phyloP scores from a whole-genome alignment of 2,113 vertebrate genomes.

The Marcusenius ussheri region DNA sequence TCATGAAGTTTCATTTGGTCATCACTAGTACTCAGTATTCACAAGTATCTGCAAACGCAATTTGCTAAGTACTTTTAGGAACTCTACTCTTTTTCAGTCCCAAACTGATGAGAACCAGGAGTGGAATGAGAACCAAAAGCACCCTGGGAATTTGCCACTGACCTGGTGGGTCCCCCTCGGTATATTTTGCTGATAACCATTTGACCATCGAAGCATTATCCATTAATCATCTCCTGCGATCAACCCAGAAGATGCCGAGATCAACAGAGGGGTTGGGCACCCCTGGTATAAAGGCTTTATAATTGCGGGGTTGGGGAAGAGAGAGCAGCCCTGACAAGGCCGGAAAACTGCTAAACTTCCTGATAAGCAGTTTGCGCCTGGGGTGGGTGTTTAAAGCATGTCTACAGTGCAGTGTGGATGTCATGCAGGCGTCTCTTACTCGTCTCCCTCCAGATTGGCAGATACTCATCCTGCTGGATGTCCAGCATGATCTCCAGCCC shows the following conservation, averaged over 20 bases:
- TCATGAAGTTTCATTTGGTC: neutral
- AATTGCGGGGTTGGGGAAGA: neutral
- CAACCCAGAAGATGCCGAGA: neutral
- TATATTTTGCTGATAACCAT: neutral
- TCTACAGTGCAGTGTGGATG: neutral
- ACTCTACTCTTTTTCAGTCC: neutral
- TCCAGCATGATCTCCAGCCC: slow-evolving; percentile 98
- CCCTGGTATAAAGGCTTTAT: neutral
- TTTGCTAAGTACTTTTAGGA: neutral
- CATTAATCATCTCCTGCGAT: neutral
- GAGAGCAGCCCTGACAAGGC: neutral
- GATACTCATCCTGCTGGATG: slow-evolving; percentile 96
- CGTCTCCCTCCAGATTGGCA: slow-evolving; percentile 97
- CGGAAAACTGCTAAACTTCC: neutral
- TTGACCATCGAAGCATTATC: neutral
- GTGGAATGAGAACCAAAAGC: neutral
- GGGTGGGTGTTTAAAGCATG: neutral
- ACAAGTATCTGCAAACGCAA: neutral
- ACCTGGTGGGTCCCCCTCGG: neutral
- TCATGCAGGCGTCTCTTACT: slow-evolving; percentile 60
- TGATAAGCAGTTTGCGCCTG: neutral
- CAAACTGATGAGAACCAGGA: neutral
- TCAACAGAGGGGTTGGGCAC: neutral
- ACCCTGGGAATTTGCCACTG: neutral
- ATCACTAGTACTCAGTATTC: neutral